Conservation (phyloP, 1,140 invertebrate genomes). For the Dufourea novaeangliae region DNA sequence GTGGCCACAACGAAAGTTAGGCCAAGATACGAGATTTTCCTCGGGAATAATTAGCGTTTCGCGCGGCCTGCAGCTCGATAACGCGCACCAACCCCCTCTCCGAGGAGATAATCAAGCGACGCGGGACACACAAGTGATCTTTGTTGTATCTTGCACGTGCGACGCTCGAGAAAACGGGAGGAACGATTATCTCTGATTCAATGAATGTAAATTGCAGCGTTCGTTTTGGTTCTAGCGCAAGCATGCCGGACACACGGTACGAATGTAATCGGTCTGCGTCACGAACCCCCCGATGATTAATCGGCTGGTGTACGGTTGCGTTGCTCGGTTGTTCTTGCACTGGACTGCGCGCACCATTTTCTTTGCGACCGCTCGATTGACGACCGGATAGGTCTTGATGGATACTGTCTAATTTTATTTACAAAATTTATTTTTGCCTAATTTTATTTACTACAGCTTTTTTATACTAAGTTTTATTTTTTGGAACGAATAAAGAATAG, state of each 20-base stretch:
- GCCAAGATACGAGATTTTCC: not conserved
- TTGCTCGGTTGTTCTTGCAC: slow-evolving; percentile 14
- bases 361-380: not conserved
- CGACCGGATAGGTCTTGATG: not conserved
- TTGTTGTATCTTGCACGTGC: slow-evolving; percentile 35
- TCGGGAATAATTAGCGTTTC: not conserved
- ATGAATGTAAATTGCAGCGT: slow-evolving; percentile 46
- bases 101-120: not conserved
- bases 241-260: not conserved
- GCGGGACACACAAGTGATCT: slow-evolving; percentile 25
- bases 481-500: no score
- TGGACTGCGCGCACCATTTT: not conserved
- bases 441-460: no score
- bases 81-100: not conserved
- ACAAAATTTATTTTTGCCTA: no score
- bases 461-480: no score
- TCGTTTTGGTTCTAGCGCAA: slow-evolving; percentile 25
- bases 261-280: slow-evolving; percentile 16
- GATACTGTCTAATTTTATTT: no score
- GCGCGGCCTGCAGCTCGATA: slow-evolving; percentile 2
- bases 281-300: slow-evolving; percentile 25
- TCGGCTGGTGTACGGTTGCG: not conserved
- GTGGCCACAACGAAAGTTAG: not conserved
- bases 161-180: slow-evolving; percentile 7
- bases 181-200: slow-evolving; percentile 35